Conservation (phyloP, 2,113 vertebrate species). For the Orcinus orca region DNA sequence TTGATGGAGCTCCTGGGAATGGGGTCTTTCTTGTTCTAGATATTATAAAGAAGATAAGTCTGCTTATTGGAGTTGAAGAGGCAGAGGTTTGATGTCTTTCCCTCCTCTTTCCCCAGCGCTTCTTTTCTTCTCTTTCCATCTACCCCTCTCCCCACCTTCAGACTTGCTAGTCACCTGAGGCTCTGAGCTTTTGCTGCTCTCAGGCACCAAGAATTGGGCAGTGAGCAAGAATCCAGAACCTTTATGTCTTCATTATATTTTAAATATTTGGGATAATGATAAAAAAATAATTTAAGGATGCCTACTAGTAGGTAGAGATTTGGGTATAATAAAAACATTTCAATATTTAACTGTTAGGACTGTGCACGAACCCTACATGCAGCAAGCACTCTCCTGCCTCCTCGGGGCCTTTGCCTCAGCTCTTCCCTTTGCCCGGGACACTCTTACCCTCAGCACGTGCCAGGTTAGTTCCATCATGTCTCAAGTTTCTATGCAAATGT, state of each 20-base stretch:
- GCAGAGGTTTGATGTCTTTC: neutral
- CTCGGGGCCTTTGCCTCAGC: neutral
- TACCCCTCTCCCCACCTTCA: neutral
- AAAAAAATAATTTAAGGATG: neutral
- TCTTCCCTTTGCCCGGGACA: neutral
- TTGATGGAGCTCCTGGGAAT: neutral
- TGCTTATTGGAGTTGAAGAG: neutral
- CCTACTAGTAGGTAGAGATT: neutral
- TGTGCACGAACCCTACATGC: neutral
- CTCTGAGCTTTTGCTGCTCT: neutral
- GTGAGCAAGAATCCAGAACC: neutral
- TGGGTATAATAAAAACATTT: neutral
- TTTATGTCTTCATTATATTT: neutral
- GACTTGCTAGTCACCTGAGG: neutral
- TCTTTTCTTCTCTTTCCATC: neutral
- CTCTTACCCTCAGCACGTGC: neutral
- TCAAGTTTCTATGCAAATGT: neutral
- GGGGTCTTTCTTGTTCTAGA: neutral
- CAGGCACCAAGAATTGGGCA: neutral
- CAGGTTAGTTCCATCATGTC: neutral
- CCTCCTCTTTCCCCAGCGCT: neutral
- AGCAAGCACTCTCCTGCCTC: neutral
- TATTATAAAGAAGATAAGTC: neutral
- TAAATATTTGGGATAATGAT: neutral
- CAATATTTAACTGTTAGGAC: neutral